Evolutionary conservation across 2,797 vertebrate genomes (phyloP), one percentile per base, ranked within the genome.

Genomic region (Arrhamphus sclerolepis): DNA sequence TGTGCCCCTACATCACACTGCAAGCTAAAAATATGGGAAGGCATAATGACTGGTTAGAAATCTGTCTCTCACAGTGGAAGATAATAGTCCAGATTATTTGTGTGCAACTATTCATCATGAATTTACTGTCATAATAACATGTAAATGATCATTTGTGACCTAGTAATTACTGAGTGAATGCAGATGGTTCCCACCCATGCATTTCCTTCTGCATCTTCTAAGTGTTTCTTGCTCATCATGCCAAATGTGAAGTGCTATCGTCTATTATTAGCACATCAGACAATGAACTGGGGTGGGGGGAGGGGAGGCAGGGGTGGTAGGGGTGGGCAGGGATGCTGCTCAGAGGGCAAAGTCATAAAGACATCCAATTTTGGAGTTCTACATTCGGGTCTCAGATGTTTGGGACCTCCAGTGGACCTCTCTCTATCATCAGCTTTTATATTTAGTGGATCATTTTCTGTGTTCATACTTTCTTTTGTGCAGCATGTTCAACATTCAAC

Each of bases 241-340:
- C 34, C 46, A 58, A 56, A 62, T 42, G 55, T 57, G 56, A 78
- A 67, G 46, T 2, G 2, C 55, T 51, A 56, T 68, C 65, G 58
- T 65, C 56, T 84, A 70, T 81, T 72, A 70, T 79, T 87, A 83
- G 67, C 41, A 51, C 70, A 65, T 67, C 70, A 74, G 56, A 50
- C 18, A 24, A 42, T 68, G 56, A 77, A 57, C 18, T 75, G 59
- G 52, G 52, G 56, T 73, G 55, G 26, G 18, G 50, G 41, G 44
- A 56, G 72, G 26, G 48, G 2, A 38, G n/a, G n/a, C n/a, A n/a
- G n/a, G n/a, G n/a, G n/a, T n/a, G n/a, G n/a, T n/a, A n/a, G n/a
- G n/a, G n/a, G n/a, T n/a, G n/a, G n/a, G n/a, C n/a, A 17, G 42
- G 21, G 46, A 46, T 63, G 61, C 61, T 66, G 46, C 43, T 70